Conservation (phyloP, 2,888 invertebrate species). For the Hypercompe scribonia region DNA sequence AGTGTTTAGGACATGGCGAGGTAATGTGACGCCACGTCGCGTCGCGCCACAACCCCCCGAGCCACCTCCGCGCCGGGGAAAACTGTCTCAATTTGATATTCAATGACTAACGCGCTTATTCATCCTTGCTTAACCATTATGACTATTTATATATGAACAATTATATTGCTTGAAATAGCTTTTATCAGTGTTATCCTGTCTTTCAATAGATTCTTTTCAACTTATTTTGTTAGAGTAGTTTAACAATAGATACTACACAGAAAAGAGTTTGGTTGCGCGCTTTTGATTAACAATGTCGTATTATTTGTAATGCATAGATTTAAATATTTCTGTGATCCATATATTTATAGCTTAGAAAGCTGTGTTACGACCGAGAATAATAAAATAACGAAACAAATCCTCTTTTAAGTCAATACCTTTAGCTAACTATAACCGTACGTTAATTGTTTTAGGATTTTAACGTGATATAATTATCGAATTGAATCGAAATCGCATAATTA, state of each 20-base stretch:
- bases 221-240: background rate
- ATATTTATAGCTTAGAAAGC: no score
- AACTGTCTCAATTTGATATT: background rate
- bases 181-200: no score
- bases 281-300: no score
- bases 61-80: background rate
- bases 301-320: no score
- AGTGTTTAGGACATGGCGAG: background rate
- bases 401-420: background rate
- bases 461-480: background rate
- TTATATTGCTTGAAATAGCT: background rate
- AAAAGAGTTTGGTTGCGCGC: no score
- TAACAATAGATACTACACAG: no score
- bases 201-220: background rate
- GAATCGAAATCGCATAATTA: background rate
- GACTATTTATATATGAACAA: background rate
- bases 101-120: background rate
- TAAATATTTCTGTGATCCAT: no score
- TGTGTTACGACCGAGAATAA: background rate
- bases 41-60: background rate
- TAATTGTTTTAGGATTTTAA: background rate
- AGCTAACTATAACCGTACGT: background rate
- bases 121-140: background rate
- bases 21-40: conserved; percentile 5
- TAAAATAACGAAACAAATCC: background rate